Conservation (phyloP, 2,797 vertebrate species). For the Neomorphus geoffroyi region DNA sequence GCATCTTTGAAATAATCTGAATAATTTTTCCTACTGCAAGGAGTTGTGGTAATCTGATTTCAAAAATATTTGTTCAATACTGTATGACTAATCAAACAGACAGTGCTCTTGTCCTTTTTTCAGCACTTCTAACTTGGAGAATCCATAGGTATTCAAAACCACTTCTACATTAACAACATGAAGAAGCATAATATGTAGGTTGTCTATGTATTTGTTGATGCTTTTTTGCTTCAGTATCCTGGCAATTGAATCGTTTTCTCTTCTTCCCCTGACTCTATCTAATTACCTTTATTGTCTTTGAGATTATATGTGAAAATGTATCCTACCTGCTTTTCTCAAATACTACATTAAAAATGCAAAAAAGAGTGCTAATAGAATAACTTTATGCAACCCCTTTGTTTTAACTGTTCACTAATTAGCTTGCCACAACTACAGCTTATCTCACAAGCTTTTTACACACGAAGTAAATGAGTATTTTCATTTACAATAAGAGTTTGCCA, state of each 20-base stretch:
- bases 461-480: background rate
- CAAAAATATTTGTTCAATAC: background rate
- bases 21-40: background rate
- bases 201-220: background rate
- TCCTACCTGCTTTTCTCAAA: background rate
- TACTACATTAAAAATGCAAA: background rate
- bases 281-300: background rate
- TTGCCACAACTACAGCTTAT: background rate
- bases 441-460: background rate
- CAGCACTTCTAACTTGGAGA: background rate
- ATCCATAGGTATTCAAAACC: background rate
- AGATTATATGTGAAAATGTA: background rate
- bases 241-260: background rate
- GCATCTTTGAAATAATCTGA: background rate
- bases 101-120: background rate
- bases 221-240: background rate
- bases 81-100: background rate
- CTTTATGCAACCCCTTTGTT: background rate
- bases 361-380: background rate
- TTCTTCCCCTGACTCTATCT: background rate
- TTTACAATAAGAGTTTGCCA: background rate
- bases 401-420: background rate
- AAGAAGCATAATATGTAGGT: background rate
- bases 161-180: background rate
- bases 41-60: background rate